A percentile compares a stretch with the other conserved stretches of the same genome.
These are phyloP conservation scores for Nemotelus nigrinus DNA, from an alignment of 2,888 invertebrate genomes.

Conservation along the genomic window DNA sequence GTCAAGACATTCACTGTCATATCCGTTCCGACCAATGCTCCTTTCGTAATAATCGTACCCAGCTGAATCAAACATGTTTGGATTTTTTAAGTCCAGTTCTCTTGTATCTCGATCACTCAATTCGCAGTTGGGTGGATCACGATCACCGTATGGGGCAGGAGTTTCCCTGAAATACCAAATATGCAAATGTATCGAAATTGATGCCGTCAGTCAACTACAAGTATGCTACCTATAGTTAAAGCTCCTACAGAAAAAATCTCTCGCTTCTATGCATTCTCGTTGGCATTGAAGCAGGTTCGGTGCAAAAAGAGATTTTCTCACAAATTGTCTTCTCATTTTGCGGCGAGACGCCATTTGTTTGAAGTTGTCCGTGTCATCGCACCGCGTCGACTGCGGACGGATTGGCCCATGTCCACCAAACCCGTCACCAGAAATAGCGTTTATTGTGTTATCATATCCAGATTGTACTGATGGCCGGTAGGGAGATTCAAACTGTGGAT, in stretches of 20 bases:
- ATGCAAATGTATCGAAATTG: not conserved
- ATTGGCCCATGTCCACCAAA: constrained; percentile 62
- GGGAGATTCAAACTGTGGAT: constrained; percentile 60
- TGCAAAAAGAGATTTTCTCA: constrained; percentile 77
- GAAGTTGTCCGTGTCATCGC: constrained; percentile 84
- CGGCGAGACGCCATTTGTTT: constrained; percentile 83
- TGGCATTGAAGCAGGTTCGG: constrained; percentile 83
- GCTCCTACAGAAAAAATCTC: constrained; percentile 85
- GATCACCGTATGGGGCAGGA: constrained; percentile 72
- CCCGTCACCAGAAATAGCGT: constrained; percentile 59
- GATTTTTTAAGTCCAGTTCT: constrained; percentile 85
- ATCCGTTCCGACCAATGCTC: constrained; percentile 75
- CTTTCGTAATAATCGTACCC: constrained; percentile 89
- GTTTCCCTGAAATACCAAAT: constrained; percentile 64
- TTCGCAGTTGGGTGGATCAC: constrained; percentile 77
- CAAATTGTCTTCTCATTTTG: constrained; percentile 80
- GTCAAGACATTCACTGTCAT: constrained; percentile 83
- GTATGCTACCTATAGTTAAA: constrained; percentile 80
- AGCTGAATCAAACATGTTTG: constrained; percentile 84
- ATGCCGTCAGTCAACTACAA: not conserved
- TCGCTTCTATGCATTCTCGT: constrained; percentile 82
- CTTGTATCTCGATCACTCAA: constrained; percentile 86
- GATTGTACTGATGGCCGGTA: constrained; percentile 58
- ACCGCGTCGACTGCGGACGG: constrained; percentile 68
- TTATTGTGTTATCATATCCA: constrained; percentile 62